A percentile compares a stretch with the other conserved stretches of the same genome.
phyloP scores from a whole-genome alignment of 2,113 vertebrate species.

The Ivindomyrus marchei region DNA sequence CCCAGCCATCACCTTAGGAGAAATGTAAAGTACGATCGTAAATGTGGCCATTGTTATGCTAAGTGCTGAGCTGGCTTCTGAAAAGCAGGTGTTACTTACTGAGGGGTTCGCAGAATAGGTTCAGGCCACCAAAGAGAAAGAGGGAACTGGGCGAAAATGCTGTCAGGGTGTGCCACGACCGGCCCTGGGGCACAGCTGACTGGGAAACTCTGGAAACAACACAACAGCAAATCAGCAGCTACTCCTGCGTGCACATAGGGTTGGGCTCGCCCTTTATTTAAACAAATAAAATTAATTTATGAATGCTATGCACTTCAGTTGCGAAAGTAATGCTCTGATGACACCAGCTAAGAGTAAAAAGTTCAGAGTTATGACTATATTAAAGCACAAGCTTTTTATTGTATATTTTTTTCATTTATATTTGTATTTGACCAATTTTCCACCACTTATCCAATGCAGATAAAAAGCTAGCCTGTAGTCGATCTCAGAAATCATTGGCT shows the following conservation, averaged over 20 bases:
- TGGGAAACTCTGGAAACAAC: conserved; percentile 57
- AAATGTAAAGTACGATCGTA: neutral
- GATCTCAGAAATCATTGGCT: neutral
- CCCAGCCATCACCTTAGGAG: conserved; percentile 76
- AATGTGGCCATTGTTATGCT: neutral
- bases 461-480: neutral
- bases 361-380: neutral
- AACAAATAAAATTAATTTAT: neutral
- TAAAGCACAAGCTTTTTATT: neutral
- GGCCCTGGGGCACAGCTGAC: conserved; percentile 66
- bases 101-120: conserved; percentile 80
- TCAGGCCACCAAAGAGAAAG: conserved; percentile 87
- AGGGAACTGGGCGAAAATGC: conserved; percentile 71
- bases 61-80: neutral
- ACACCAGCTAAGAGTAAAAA: neutral
- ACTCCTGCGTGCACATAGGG: neutral
- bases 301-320: neutral
- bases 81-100: conserved; percentile 59
- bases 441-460: neutral
- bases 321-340: neutral
- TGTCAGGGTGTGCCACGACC: conserved; percentile 89
- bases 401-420: neutral
- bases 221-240: neutral
- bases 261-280: neutral
- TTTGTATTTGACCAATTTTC: neutral